Evolutionary conservation across 30 jellyfish, hydroid and myxozoan genomes (phyloP).

Genomic region (Cassiopea xamachana): DNA sequence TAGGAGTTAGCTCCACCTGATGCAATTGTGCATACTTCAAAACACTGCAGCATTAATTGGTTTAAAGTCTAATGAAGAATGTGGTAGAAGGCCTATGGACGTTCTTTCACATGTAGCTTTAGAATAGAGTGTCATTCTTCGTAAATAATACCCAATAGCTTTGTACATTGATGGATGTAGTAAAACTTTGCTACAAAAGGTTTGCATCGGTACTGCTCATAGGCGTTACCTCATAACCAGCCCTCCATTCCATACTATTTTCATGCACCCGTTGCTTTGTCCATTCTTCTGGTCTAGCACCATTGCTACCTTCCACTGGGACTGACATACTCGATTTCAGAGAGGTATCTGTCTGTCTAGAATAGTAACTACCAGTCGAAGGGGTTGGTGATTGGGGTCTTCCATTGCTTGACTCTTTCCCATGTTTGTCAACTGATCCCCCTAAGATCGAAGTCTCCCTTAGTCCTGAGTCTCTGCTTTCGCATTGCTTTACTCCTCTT

Average conservation of each 20-base stretch:
- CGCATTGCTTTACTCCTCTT: background rate
- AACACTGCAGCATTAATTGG: too few relatives aligned
- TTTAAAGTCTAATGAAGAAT: too few relatives aligned
- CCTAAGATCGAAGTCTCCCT: background rate
- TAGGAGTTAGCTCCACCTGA: too few relatives aligned
- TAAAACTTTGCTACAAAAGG: too few relatives aligned
- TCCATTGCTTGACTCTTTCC: background rate
- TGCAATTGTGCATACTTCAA: too few relatives aligned
- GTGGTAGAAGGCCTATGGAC: too few relatives aligned
- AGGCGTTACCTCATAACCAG: slow-evolving; percentile 53
- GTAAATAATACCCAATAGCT: too few relatives aligned
- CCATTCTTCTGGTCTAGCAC: slow-evolving; percentile 63
- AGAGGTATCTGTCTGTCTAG: background rate
- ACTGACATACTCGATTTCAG: background rate
- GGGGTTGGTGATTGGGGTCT: slow-evolving; percentile 35
- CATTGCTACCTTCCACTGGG: slow-evolving; percentile 2
- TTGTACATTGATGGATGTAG: too few relatives aligned
- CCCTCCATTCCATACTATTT: slow-evolving; percentile 74
- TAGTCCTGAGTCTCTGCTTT: background rate
- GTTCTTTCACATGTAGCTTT: too few relatives aligned
- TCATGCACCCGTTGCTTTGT: slow-evolving; percentile 60
- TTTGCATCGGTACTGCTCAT: too few relatives aligned
- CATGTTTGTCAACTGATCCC: background rate
- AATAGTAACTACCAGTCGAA: background rate
- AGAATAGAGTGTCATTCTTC: too few relatives aligned